phyloP scores from a whole-genome alignment of 2,797 vertebrate genomes.

The Bryconaethiops microstoma region DNA sequence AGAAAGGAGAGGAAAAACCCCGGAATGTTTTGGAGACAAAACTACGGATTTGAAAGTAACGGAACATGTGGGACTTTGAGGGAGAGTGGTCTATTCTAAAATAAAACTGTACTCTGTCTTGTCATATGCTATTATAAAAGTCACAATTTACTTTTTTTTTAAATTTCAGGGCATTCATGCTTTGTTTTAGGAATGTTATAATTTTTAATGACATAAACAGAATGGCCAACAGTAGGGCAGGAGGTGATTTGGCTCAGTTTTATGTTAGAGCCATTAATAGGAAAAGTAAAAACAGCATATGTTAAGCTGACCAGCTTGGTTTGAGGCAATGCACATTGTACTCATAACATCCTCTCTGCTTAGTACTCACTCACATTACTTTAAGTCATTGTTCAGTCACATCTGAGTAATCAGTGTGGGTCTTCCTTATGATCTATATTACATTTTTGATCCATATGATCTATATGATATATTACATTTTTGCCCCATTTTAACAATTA shows the following conservation, averaged over 20 bases:
- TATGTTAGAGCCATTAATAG: neutral
- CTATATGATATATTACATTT: neutral
- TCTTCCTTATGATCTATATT: neutral
- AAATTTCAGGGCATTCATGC: neutral
- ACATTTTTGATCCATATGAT: too few relatives aligned
- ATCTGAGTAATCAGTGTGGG: neutral
- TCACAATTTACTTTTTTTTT: neutral
- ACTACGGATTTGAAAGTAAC: too few relatives aligned
- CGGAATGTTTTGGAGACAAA: too few relatives aligned
- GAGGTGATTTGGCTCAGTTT: neutral
- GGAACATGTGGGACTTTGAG: too few relatives aligned
- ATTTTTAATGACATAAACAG: neutral
- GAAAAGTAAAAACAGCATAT: neutral
- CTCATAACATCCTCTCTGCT: neutral
- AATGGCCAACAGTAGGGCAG: neutral
- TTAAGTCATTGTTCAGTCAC: conserved; percentile 4
- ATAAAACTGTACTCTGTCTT: neutral
- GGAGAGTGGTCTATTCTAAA: too few relatives aligned
- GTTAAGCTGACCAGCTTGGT: neutral
- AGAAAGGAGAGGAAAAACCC: too few relatives aligned
- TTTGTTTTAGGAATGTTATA: neutral
- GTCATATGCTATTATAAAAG: neutral
- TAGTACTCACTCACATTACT: neutral
- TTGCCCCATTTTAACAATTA: neutral
- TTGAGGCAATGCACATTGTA: conserved; percentile 13